Base-by-base conservation (phyloP, 2,888 invertebrate genomes). In the Atherix ibis region DNA sequence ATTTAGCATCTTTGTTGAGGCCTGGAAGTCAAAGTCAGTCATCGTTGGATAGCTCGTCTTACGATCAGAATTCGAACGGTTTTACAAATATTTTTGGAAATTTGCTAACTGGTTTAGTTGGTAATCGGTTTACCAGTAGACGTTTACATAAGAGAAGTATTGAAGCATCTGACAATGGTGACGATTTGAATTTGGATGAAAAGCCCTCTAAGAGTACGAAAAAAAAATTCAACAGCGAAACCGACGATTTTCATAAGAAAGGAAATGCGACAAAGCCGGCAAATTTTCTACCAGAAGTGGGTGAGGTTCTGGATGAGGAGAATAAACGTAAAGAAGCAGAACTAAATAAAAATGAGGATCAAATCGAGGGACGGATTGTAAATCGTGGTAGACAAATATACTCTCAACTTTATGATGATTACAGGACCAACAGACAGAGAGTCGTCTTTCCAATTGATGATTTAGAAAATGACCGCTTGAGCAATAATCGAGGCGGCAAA, bases 341-440 rank as follows among this genome's bases (percentile, higher is more conserved):
- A n/a, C n/a, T n/a, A n/a, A n/a, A 26, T 49, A 63, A 39, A 56
- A 53, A 43, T 51, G 63, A 9, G 62, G 64, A 40, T 58, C 63
- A 47, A 62, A 59, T 58, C 54, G 16, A 45, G 18, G 40, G 38
- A 14, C 36, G 36, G 12, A 37, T 40, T 27, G 8, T 40, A 4
- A 40, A 38, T 44, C 39, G 5, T 48, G 45, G 4, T 18, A 31
- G 26, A 9, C 12, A 4, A n/a, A 19, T 25, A 25, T 31, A 10
- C 16, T 31, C 10, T 15, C 25, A 43, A 33, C 36, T 17, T 29
- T 25, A 14, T 48, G 43, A 40, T 51, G 54, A 43, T 48, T 50
- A 31, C 43, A 44, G 35, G 25, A 40, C 31, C 10, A 30, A 32
- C 5, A 9, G 34, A 14, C 14, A 18, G 5, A 36, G 12, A 32